Conservation (phyloP, 2,797 vertebrate species). For the Lophius americanus region DNA sequence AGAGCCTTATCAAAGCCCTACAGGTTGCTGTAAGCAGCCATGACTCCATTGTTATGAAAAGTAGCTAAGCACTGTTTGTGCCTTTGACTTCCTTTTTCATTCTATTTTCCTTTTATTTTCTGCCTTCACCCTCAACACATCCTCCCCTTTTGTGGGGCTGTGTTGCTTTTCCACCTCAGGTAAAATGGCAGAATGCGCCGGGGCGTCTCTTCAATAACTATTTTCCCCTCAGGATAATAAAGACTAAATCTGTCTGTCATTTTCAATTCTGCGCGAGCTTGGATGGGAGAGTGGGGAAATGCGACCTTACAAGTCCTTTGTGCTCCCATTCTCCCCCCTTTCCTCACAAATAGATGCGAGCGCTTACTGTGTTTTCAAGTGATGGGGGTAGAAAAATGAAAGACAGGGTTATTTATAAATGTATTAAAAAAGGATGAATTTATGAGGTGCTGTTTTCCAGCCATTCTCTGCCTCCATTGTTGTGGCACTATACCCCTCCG, state of each 20-base stretch:
- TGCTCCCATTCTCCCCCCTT: conserved; percentile 63
- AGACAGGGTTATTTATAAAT: conserved; percentile 85
- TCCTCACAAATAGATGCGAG: conserved; percentile 60
- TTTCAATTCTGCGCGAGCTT: conserved; percentile 79
- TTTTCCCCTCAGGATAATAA: conserved; percentile 83
- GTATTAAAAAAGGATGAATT: conserved; percentile 85
- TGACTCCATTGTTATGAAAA: conserved; percentile 86
- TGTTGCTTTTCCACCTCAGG: conserved; percentile 78
- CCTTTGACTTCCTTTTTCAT: conserved; percentile 66
- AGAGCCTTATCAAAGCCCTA: conserved; percentile 83
- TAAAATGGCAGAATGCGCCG: conserved; percentile 76
- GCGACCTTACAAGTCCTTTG: conserved; percentile 84
- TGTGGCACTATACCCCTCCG: conserved; percentile 65
- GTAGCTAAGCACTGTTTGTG: conserved; percentile 76
- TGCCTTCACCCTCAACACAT: conserved; percentile 52
- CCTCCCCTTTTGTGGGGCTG: conserved; percentile 75
- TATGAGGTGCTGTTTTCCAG: conserved; percentile 79
- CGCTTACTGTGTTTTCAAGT: conserved; percentile 70
- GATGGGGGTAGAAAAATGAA: conserved; percentile 64
- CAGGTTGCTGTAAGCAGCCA: conserved; percentile 85
- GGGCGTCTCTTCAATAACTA: conserved; percentile 81
- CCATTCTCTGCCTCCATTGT: conserved; percentile 77
- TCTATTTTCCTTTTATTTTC: conserved; percentile 74
- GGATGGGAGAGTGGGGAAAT: conserved; percentile 82
- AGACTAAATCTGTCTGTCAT: conserved; percentile 86